Evolutionary conservation across 2,113 vertebrate species (phyloP).

Genomic region (Peromyscus maniculatus): DNA sequence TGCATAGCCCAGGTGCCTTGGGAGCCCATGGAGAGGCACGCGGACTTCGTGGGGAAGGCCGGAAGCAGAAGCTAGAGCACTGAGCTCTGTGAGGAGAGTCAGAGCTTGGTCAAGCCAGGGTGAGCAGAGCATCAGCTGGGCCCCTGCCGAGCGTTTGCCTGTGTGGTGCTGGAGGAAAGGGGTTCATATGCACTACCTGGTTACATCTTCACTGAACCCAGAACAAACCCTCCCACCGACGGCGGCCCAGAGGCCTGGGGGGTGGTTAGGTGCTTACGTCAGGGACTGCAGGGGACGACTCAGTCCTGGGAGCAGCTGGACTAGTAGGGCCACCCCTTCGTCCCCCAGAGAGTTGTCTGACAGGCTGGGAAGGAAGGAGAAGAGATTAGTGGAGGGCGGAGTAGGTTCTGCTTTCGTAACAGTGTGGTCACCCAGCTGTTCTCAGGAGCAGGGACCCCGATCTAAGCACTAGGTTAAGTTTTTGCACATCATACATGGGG

Average conservation of each 20-base stretch:
- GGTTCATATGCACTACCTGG: background rate
- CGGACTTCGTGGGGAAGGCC: background rate
- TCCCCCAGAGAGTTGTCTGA: conserved; percentile 90
- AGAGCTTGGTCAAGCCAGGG: too few species aligned
- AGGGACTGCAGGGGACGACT: conserved; percentile 85
- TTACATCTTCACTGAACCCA: background rate
- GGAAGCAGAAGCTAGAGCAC: background rate
- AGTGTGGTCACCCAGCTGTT: background rate
- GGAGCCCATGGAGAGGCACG: background rate
- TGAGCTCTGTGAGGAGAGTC: background rate
- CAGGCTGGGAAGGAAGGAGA: conserved; percentile 85
- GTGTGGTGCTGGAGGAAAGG: background rate
- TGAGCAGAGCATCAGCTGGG: background rate
- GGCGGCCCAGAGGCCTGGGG: background rate
- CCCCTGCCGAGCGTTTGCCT: background rate
- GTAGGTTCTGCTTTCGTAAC: background rate
- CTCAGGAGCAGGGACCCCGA: background rate
- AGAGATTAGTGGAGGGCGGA: background rate
- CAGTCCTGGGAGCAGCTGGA: conserved; percentile 85
- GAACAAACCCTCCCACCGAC: background rate
- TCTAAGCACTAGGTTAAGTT: background rate
- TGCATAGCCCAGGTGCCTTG: background rate
- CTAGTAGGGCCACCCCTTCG: conserved; percentile 85
- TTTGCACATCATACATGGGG: background rate
- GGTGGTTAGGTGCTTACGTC: conserved; percentile 88